Conservation (phyloP, 2,797 vertebrate genomes). For the Artibeus lituratus region DNA sequence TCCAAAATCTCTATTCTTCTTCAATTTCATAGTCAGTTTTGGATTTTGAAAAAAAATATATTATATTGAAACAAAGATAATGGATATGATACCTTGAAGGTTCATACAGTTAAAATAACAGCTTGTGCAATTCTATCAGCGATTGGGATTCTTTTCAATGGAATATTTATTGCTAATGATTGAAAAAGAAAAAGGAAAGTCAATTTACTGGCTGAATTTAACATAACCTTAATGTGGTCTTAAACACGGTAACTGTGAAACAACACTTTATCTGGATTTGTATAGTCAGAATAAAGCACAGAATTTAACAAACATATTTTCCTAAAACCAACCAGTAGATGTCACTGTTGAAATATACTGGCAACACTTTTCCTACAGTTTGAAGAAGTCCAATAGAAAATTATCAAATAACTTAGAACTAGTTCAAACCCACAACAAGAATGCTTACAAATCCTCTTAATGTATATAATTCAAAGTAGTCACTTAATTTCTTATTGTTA, state of each 20-base stretch:
- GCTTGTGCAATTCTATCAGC: not conserved
- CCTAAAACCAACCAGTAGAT: conserved; percentile 59
- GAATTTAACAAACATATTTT: not conserved
- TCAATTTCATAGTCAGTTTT: not conserved
- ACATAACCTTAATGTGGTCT: not conserved
- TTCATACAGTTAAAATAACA: not conserved
- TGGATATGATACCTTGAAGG: not conserved
- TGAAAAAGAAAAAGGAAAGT: not conserved
- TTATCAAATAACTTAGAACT: not conserved
- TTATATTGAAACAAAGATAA: not conserved
- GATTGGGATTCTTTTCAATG: not conserved
- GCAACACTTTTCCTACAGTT: not conserved
- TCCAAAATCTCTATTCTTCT: not conserved
- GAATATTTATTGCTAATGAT: not conserved
- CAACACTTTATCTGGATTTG: not conserved
- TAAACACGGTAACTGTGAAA: not conserved
- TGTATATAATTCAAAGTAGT: conserved; percentile 22
- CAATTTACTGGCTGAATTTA: not conserved
- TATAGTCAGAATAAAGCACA: not conserved
- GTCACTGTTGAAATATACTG: conserved; percentile 56
- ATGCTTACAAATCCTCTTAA: not conserved
- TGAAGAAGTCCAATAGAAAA: not conserved
- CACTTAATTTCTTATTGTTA: not conserved
- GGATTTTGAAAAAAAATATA: not conserved
- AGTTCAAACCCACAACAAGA: not conserved